phyloP scores from a whole-genome alignment of 2,888 invertebrate species.

The Dorcus parallelipipedus region DNA sequence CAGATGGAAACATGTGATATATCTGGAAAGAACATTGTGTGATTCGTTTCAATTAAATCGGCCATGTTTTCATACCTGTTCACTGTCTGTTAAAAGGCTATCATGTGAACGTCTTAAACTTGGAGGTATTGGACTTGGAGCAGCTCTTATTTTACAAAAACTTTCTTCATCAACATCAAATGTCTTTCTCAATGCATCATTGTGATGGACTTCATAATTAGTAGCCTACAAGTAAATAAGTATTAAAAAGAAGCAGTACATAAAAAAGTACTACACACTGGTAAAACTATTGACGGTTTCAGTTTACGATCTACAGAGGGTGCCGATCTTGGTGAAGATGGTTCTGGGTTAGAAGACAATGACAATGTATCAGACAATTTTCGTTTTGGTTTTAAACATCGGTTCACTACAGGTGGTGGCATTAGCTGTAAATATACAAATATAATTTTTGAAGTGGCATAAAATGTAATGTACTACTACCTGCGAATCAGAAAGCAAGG shows the following conservation, averaged over 20 bases:
- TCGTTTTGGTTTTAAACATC: conserved; percentile 73
- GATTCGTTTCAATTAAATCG: not conserved
- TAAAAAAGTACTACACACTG: conserved; percentile 36
- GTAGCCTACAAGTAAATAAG: not conserved
- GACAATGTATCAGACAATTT: conserved; percentile 52
- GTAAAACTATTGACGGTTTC: conserved; percentile 54
- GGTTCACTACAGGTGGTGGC: conserved; percentile 74
- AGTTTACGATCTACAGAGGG: conserved; percentile 63
- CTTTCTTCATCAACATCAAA: not conserved
- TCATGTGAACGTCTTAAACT: conserved; percentile 42
- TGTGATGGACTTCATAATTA: not conserved
- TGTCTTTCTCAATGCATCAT: conserved; percentile 7
- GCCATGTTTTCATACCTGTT: conserved; percentile 23
- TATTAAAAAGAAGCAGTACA: not conserved
- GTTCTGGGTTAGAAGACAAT: conserved; percentile 42
- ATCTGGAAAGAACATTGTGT: conserved; percentile 13
- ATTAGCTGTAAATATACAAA: conserved; percentile 28
- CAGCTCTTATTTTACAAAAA: conserved; percentile 41
- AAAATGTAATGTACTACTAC: conserved; percentile 23
- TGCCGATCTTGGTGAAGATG: conserved; percentile 49
- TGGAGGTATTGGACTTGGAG: conserved; percentile 55
- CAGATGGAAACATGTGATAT: conserved; percentile 19
- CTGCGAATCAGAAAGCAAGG: conserved; percentile 39
- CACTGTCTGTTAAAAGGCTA: conserved; percentile 29
- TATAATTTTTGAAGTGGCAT: not conserved